These are phyloP conservation scores for Ecdyonurus torrentis DNA, from an alignment of 2,888 invertebrate species.

Conservation along the genomic window DNA sequence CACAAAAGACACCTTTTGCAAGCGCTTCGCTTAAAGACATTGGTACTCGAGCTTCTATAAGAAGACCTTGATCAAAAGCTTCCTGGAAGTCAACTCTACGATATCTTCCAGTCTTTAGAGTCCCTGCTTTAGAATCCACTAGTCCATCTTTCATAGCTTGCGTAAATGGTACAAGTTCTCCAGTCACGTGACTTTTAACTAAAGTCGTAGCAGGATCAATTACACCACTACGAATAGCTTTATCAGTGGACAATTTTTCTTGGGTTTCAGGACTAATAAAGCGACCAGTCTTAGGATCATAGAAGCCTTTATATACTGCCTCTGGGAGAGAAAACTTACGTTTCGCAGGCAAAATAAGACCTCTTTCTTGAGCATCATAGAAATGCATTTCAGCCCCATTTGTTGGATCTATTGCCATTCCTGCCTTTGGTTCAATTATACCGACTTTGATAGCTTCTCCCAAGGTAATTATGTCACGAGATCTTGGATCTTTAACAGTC, in stretches of 20 bases:
- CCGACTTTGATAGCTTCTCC: slow-evolving; percentile 60
- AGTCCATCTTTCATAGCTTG: slow-evolving; percentile 63
- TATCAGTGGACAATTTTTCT: slow-evolving; percentile 61
- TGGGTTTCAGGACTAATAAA: slow-evolving; percentile 65
- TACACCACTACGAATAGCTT: slow-evolving; percentile 68
- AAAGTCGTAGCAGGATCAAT: slow-evolving; percentile 74
- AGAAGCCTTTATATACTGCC: slow-evolving; percentile 82
- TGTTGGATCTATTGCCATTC: slow-evolving; percentile 59
- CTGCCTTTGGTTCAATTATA: slow-evolving; percentile 60
- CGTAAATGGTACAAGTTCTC: slow-evolving; percentile 65
- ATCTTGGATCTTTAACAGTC: slow-evolving; percentile 62
- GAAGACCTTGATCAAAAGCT: slow-evolving; percentile 66
- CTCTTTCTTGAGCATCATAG: slow-evolving; percentile 68
- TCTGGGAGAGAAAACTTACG: slow-evolving; percentile 70
- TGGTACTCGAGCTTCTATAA: slow-evolving; percentile 67
- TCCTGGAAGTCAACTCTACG: slow-evolving; percentile 52
- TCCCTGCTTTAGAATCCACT: slow-evolving; percentile 57
- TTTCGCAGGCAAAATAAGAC: slow-evolving; percentile 64
- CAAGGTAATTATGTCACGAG: slow-evolving; percentile 62
- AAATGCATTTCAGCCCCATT: slow-evolving; percentile 58
- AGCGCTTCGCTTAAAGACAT: slow-evolving; percentile 67
- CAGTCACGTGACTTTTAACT: slow-evolving; percentile 51
- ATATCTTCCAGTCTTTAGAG: slow-evolving; percentile 35
- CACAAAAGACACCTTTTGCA: slow-evolving; percentile 62
- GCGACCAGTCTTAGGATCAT: slow-evolving; percentile 68